These are phyloP conservation scores for Benitochromis conjunctus DNA, from an alignment of 2,113 vertebrate species.

Conservation along the genomic window DNA sequence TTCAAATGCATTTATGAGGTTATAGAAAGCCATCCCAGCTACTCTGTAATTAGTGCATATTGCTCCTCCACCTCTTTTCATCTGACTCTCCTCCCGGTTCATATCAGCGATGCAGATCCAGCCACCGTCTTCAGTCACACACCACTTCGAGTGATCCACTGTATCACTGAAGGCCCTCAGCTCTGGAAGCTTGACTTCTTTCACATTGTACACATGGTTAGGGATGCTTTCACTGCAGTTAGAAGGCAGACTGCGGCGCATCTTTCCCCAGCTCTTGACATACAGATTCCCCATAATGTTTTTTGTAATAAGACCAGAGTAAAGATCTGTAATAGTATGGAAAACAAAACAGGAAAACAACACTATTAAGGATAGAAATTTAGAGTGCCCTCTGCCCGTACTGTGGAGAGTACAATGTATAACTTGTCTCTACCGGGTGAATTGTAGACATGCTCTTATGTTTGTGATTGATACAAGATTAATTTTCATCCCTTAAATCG, in stretches of 20 bases:
- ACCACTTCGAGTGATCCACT: conserved; percentile 62
- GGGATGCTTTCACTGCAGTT: not conserved
- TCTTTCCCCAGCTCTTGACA: conserved; percentile 53
- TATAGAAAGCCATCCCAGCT: not conserved
- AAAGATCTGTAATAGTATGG: conserved; percentile 39
- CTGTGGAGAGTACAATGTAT: not conserved
- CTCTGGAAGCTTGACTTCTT: not conserved
- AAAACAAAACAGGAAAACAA: not conserved
- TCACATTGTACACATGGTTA: conserved; percentile 45
- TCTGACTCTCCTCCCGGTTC: conserved; percentile 55
- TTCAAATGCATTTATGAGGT: accelerated
- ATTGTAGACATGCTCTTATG: not conserved
- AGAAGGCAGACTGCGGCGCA: not conserved
- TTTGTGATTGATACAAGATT: not conserved
- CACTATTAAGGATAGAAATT: not conserved
- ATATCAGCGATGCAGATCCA: conserved; percentile 54
- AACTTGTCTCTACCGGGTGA: too few species aligned
- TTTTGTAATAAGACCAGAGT: conserved; percentile 38
- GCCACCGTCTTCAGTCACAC: not conserved
- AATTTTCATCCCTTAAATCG: not conserved
- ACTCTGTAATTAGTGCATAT: conserved; percentile 9
- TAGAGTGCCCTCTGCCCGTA: not conserved
- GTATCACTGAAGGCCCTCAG: not conserved
- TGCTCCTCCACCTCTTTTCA: conserved; percentile 52
- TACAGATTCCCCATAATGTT: not conserved